Base-by-base conservation (phyloP, 1,140 invertebrate species). In the Alviniconcha marisindica region DNA sequence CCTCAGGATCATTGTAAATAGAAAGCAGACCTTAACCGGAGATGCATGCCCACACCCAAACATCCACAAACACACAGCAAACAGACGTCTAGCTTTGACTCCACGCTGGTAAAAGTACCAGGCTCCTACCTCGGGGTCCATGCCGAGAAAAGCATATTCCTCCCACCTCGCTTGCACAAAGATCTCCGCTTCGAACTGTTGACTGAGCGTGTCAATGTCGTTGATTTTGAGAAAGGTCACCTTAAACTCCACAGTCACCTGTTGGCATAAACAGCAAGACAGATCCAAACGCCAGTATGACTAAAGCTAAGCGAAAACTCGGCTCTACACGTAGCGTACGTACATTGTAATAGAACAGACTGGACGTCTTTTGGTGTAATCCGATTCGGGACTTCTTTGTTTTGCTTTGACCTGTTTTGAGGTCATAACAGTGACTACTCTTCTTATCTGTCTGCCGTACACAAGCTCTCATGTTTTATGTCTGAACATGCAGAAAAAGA, bases 81-180 rank as follows among this genome's bases (percentile, higher is more conserved):
- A n/a, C n/a, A n/a, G n/a, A n/a, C n/a, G n/a, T n/a, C n/a, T n/a
- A n/a, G n/a, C n/a, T n/a, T n/a, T n/a, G n/a, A n/a, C n/a, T n/a
- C n/a, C n/a, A n/a, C n/a, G n/a, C n/a, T n/a, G n/a, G n/a, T n/a
- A n/a, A n/a, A n/a, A n/a, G n/a, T n/a, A n/a, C n/a, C n/a, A n/a
- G n/a, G n/a, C n/a, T n/a, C n/a, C n/a, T n/a, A 48, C 81, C 54
- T 56, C 36, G 24, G 18, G 18, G 36, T n/a, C 31, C 36, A 54
- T 36, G 15, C 76, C 63, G 36, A 38, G 18, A 12, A 83, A 69
- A 18, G 44, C 77, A 18, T 86, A 88, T 77, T 91, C 90, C 66
- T 87, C 78, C 90, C 89, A 91, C 81, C 88, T 91, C 15, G 90
- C 88, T 60, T 89, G 88, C 12, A 91, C 78, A 78, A 89, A 88